phyloP scores from a whole-genome alignment of 2,797 vertebrate genomes.

The Allobates femoralis region DNA sequence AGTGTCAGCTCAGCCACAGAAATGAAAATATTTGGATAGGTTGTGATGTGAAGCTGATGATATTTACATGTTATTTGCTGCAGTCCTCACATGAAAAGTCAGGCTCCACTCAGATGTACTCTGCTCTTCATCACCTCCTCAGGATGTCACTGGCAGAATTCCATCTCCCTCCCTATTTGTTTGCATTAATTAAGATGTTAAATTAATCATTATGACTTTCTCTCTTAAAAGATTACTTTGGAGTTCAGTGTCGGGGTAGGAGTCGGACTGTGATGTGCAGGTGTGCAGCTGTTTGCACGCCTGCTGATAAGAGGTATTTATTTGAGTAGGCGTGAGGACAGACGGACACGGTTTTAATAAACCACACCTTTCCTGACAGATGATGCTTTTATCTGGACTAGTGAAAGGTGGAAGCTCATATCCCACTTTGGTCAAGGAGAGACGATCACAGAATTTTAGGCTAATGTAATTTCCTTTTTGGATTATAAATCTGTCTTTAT shows the following conservation, averaged over 20 bases:
- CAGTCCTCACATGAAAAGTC: slow-evolving; percentile 74
- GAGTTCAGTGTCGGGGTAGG: slow-evolving; percentile 60
- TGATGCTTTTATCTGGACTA: slow-evolving; percentile 68
- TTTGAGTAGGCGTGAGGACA: slow-evolving; percentile 72
- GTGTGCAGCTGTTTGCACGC: slow-evolving; percentile 67
- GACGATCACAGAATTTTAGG: background rate
- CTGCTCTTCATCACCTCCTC: slow-evolving; percentile 71
- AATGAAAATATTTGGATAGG: slow-evolving; percentile 76
- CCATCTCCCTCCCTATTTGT: slow-evolving; percentile 80
- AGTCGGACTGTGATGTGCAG: slow-evolving; percentile 68
- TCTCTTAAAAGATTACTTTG: slow-evolving; percentile 63
- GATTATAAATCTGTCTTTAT: slow-evolving; percentile 45
- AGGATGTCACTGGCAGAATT: slow-evolving; percentile 77
- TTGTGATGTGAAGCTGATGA: slow-evolving; percentile 72
- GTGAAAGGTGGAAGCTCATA: slow-evolving; percentile 64
- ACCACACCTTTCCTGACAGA: slow-evolving; percentile 66
- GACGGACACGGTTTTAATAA: slow-evolving; percentile 69
- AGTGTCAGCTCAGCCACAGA: slow-evolving; percentile 48
- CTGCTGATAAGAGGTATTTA: slow-evolving; percentile 74
- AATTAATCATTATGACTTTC: slow-evolving; percentile 76
- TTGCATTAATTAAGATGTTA: slow-evolving; percentile 79
- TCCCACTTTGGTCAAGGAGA: slow-evolving; percentile 52
- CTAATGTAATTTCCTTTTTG: slow-evolving; percentile 48
- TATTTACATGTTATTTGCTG: slow-evolving; percentile 78
- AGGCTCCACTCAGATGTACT: slow-evolving; percentile 68